These are phyloP conservation scores for Brachynemurus nebulosus DNA, from an alignment of 2,888 invertebrate species.

Conservation along the genomic window DNA sequence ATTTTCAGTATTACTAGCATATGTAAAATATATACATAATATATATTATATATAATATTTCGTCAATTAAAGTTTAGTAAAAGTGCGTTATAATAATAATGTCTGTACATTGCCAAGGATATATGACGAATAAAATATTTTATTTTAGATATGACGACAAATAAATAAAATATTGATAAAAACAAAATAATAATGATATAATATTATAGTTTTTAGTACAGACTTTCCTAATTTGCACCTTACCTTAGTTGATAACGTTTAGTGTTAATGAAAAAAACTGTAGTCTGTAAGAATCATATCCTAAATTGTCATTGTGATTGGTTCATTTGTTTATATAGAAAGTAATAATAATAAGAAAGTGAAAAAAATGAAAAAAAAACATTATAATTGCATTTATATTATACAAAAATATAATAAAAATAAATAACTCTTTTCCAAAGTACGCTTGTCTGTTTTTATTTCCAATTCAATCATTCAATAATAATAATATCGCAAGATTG, in stretches of 20 bases:
- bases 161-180: neutral
- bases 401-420: neutral
- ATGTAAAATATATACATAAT: neutral
- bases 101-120: constrained; percentile 1
- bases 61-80: constrained; percentile 2
- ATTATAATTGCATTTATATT: constrained; percentile 1
- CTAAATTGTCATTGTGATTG: constrained; percentile 1
- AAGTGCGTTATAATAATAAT: constrained; percentile 1
- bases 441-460: neutral
- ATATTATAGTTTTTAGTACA: neutral
- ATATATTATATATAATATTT: neutral
- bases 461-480: neutral
- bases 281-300: constrained; percentile 1
- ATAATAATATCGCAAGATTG: neutral
- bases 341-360: neutral
- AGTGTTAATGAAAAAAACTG: neutral
- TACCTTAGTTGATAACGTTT: neutral
- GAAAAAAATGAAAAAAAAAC: neutral
- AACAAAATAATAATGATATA: neutral
- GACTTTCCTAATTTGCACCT: constrained; percentile 1
- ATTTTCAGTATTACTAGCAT: constrained; percentile 7
- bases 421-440: constrained; percentile 1
- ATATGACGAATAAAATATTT: constrained; percentile 1
- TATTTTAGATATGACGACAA: constrained; percentile 1
- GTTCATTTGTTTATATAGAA: too few species aligned